Conservation (phyloP, 2,113 vertebrate species). For the Myocastor coypus region DNA sequence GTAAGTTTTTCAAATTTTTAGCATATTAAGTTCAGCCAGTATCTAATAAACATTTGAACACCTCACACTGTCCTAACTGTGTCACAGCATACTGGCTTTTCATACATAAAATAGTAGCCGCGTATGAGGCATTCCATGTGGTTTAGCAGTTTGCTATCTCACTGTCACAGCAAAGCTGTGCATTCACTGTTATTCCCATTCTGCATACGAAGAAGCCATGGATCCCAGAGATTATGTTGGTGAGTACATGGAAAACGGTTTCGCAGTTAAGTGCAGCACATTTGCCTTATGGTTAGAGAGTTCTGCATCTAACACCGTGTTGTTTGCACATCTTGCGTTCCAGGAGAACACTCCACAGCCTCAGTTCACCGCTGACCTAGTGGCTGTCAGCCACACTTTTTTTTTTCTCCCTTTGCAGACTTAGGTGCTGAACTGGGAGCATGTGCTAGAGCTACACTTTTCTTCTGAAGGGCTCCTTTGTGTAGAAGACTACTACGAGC, state of each 20-base stretch:
- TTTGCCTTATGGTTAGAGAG: background rate
- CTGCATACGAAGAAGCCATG: background rate
- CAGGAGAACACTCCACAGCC: background rate
- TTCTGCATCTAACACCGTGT: rapidly evolving
- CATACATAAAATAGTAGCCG: background rate
- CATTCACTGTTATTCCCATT: background rate
- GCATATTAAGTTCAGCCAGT: background rate
- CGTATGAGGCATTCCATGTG: background rate
- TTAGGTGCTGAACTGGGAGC: background rate
- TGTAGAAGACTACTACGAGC: background rate
- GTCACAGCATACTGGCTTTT: background rate
- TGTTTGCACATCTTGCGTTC: background rate
- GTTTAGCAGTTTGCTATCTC: background rate
- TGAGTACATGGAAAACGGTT: background rate
- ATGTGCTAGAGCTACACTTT: background rate
- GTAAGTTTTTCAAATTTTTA: background rate
- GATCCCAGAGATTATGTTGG: background rate
- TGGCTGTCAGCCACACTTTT: rapidly evolving
- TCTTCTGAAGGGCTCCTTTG: background rate
- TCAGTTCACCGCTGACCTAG: background rate
- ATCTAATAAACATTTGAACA: background rate
- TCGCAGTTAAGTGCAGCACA: rapidly evolving
- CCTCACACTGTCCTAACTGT: background rate
- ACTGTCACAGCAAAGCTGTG: background rate
- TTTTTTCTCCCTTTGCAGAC: background rate